These are phyloP conservation scores for Heliangelus exortis DNA, from an alignment of 2,797 vertebrate species.

Conservation along the genomic window DNA sequence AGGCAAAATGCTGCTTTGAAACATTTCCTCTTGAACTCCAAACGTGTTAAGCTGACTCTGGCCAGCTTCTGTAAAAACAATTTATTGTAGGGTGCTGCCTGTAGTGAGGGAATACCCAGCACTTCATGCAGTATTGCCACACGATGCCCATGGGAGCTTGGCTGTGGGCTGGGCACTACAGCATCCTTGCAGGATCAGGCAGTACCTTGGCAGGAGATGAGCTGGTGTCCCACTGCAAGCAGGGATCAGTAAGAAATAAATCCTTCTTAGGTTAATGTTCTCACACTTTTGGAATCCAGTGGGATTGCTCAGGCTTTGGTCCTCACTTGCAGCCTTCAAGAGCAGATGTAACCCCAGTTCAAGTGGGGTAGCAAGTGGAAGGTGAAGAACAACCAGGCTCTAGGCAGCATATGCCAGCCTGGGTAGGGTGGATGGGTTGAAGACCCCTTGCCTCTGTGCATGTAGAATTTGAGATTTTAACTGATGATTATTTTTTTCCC, in stretches of 20 bases:
- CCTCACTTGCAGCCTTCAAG: neutral
- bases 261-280: neutral
- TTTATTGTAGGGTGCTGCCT: neutral
- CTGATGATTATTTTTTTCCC: neutral
- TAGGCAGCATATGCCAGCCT: neutral
- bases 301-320: neutral
- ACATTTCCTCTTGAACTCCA: neutral
- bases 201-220: neutral
- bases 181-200: neutral
- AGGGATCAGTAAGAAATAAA: neutral
- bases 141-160: accelerated
- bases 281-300: neutral
- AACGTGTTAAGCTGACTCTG: neutral
- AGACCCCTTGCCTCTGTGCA: neutral
- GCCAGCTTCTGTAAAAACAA: conserved; percentile 13
- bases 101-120: neutral
- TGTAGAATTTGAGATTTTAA: neutral
- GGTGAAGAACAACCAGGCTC: neutral
- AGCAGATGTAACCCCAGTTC: neutral
- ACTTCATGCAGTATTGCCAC: accelerated
- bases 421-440: neutral
- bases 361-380: neutral
- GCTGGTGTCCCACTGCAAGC: neutral
- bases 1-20: conserved; percentile 47
- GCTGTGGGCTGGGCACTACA: neutral